phyloP scores from a whole-genome alignment of 2,797 vertebrate species.

The Aeoliscus strigatus region DNA sequence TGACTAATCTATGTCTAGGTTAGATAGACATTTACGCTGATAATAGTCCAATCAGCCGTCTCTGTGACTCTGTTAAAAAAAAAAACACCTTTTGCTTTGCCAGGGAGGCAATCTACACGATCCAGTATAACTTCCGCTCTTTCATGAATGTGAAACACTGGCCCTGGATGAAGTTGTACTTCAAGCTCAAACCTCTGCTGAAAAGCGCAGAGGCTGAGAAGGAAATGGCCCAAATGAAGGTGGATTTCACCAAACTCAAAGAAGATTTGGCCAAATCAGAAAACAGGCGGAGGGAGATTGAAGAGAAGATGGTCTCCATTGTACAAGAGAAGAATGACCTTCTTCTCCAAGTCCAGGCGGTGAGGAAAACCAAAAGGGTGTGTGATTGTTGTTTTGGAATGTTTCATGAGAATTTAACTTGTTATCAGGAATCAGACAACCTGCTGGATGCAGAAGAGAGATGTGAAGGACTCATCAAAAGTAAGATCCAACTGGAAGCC shows the following conservation, averaged over 20 bases:
- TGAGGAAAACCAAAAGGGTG: constrained; percentile 48
- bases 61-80: no score
- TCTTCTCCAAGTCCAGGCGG: constrained; percentile 80
- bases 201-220: constrained; percentile 83
- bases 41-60: no score
- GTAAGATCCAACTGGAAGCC: constrained; percentile 76
- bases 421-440: constrained; percentile 58
- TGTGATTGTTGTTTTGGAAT: neutral
- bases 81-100: constrained; percentile 1
- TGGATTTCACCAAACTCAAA: constrained; percentile 63
- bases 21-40: no score
- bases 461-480: constrained; percentile 60
- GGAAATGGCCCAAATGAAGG: constrained; percentile 83
- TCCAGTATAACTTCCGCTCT: constrained; percentile 78
- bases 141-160: constrained; percentile 87
- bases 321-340: constrained; percentile 83
- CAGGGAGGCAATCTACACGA: constrained; percentile 74
- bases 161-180: constrained; percentile 87
- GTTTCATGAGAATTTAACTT: neutral
- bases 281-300: constrained; percentile 75
- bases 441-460: constrained; percentile 62
- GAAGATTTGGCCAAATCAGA: constrained; percentile 79
- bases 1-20: no score
- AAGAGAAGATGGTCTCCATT: constrained; percentile 81
- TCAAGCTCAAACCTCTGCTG: constrained; percentile 84